phyloP scores from a whole-genome alignment of 2,113 vertebrate species.

The Beaufortia kweichowensis region DNA sequence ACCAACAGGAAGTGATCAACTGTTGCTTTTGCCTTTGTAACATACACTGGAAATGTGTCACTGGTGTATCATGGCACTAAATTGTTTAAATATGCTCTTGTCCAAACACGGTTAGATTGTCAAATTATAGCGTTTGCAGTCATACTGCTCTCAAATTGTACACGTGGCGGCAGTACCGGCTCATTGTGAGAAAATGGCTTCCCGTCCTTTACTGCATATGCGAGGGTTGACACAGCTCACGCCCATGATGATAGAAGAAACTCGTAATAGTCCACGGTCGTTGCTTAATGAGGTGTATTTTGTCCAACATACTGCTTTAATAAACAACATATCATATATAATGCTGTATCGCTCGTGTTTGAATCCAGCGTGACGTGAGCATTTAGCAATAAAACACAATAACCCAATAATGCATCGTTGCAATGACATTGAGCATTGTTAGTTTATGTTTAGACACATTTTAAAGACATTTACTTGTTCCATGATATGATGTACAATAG shows the following conservation, averaged over 20 bases:
- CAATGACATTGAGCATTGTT: too few relatives aligned
- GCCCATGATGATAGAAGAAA: neutral
- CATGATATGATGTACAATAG: neutral
- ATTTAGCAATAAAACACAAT: neutral
- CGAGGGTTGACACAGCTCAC: neutral
- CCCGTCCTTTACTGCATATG: conserved; percentile 31
- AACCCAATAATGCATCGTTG: neutral
- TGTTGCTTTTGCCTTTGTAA: conserved; percentile 48
- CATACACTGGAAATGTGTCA: neutral
- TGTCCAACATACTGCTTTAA: neutral
- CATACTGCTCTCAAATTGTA: conserved; percentile 43
- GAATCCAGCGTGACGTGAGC: neutral
- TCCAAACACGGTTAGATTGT: neutral
- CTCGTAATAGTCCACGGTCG: neutral
- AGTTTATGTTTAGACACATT: neutral
- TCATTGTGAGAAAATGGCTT: conserved; percentile 52
- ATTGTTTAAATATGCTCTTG: neutral
- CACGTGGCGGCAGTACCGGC: conserved; percentile 52
- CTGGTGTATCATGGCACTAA: neutral
- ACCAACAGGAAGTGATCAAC: conserved; percentile 55
- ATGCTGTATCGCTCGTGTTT: neutral
- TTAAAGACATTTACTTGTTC: neutral
- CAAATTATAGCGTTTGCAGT: neutral
- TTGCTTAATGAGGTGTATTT: neutral
- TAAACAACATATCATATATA: neutral